These are phyloP conservation scores for Cyanoderma ruficeps DNA, from an alignment of 2,113 vertebrate genomes.

Conservation along the genomic window DNA sequence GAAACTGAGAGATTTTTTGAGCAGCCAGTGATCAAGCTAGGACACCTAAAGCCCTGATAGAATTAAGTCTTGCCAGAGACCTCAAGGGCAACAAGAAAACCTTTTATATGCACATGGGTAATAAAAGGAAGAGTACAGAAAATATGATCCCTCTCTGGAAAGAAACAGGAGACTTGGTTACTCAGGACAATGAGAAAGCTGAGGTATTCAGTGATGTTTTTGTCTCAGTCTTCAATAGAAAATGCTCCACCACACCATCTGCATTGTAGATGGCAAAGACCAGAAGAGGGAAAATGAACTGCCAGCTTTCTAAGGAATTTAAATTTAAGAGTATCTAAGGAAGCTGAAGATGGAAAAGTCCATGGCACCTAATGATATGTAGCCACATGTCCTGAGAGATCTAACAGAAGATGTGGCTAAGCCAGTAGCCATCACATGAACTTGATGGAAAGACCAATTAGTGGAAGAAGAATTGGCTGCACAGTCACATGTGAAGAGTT, in stretches of 20 bases:
- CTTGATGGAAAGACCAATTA: not conserved
- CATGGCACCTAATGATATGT: not conserved
- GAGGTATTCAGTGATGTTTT: not conserved
- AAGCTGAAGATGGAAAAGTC: not conserved
- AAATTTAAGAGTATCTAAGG: not conserved
- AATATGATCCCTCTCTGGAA: not conserved
- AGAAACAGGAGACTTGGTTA: not conserved
- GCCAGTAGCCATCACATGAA: not conserved
- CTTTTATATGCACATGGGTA: not conserved
- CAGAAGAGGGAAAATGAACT: not conserved
- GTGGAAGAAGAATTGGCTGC: not conserved
- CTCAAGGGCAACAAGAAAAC: not conserved
- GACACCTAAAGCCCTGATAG: not conserved
- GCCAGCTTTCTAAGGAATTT: not conserved
- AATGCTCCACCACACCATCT: not conserved
- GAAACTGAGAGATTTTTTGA: not conserved
- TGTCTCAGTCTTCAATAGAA: not conserved
- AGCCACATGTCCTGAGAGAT: not conserved
- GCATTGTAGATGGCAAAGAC: not conserved
- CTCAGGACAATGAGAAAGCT: not conserved
- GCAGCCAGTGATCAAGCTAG: not conserved
- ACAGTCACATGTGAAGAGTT: not conserved
- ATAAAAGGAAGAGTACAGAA: not conserved
- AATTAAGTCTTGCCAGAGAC: not conserved
- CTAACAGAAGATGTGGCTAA: not conserved